Evolutionary conservation across 2,888 invertebrate genomes (phyloP).

Genomic region (Saturnia pavonia): DNA sequence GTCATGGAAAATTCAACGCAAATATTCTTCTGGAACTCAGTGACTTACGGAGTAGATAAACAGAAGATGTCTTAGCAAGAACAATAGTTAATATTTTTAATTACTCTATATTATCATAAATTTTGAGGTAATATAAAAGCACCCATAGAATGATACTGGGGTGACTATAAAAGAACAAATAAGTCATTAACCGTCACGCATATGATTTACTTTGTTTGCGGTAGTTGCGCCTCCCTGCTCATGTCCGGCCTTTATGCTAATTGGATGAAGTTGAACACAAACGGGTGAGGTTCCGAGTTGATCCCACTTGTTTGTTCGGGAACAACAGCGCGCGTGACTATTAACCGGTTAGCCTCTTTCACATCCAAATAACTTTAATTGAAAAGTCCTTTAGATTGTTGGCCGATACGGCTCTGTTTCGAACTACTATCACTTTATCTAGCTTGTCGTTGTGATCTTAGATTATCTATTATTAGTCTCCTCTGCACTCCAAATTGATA

Average conservation of each 20-base stretch:
- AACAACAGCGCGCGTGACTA: slow-evolving; percentile 19
- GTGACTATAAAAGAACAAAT: slow-evolving; percentile 12
- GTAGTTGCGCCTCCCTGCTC: slow-evolving; percentile 22
- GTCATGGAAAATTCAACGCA: too few species aligned
- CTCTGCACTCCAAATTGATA: too few species aligned
- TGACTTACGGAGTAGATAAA: too few species aligned
- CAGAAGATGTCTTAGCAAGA: too few species aligned
- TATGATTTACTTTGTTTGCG: slow-evolving; percentile 20
- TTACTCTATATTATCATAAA: too few species aligned
- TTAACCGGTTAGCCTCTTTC: slow-evolving; percentile 21
- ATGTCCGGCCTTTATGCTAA: slow-evolving; percentile 46
- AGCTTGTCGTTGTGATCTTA: background rate
- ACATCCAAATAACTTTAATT: slow-evolving; percentile 20
- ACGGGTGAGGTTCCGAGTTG: slow-evolving; percentile 35
- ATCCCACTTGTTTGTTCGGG: slow-evolving; percentile 39
- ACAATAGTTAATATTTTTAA: too few species aligned
- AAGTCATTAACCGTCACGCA: slow-evolving; percentile 19
- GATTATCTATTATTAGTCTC: too few species aligned
- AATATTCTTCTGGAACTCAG: too few species aligned
- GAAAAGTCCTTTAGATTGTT: slow-evolving; percentile 18
- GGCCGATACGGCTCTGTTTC: background rate
- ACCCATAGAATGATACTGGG: background rate
- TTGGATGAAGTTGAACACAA: slow-evolving; percentile 42
- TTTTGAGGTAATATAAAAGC: too few species aligned
- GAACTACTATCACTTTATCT: background rate